Base-by-base conservation (phyloP, 2,888 invertebrate species). In the Dryocosmus kuriphilus region DNA sequence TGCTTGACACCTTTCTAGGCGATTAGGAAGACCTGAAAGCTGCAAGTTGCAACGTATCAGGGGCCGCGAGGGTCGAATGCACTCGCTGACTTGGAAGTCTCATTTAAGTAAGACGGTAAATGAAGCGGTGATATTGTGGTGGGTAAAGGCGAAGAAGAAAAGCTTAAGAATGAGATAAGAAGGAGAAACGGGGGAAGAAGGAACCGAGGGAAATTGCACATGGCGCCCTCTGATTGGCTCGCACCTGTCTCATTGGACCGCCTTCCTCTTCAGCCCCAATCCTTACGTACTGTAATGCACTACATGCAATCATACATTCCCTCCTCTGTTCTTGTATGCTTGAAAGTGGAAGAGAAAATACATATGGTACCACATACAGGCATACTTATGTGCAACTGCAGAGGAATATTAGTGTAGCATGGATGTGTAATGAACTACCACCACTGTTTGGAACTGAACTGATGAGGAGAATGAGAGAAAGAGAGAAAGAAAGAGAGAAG, bases 181-280 rank as follows among this genome's bases (percentile, higher is more conserved):
- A 81, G 78, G 82, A 79, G 76, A 82, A 80, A 80, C 74, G 80
- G 79, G 79, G 81, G 62, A 76, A 83, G 63, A 46, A 78, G 71
- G 51, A 79, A 80, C 79, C 80, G 81, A 86, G 86, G 89, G 89
- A 89, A 90, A 88, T 89, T 87, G 88, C 88, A 88, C 88, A 85
- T 87, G 88, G 87, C 87, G 86, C 84, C 82, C 82, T 86, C 85
- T 86, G 88, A 90, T 90, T 90, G 90, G 90, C 86, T 88, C 86
- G 88, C 88, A 89, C 89, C 90, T 90, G 89, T 87, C 87, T 88
- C 81, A 86, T 87, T 87, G 90, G 89, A 87, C 90, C 90, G 89
- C 90, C 90, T 88, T 84, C 85, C 82, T 86, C 81, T 81, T 86
- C 86, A 84, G 83, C 85, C 86, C 83, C 86, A 84, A 85, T 84